Evolutionary conservation across 2,888 invertebrate genomes (phyloP).

Genomic region (Tachina grossa): DNA sequence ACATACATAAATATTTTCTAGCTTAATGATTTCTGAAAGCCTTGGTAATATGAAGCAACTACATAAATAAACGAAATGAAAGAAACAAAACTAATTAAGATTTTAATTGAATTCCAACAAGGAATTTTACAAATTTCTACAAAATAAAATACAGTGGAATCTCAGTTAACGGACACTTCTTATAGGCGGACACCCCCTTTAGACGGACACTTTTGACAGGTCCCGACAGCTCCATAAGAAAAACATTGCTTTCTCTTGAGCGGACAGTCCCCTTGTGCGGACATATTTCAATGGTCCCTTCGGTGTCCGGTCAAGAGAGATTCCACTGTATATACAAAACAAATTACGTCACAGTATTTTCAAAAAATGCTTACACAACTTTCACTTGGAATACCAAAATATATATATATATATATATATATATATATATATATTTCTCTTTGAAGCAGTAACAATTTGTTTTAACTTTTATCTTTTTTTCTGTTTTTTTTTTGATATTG

Average conservation of each 20-base stretch:
- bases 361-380: conserved; percentile 31
- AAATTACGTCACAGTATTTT: conserved; percentile 50
- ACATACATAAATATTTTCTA: conserved; percentile 2
- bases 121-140: conserved; percentile 52
- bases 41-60: conserved; percentile 15
- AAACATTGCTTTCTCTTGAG: no score
- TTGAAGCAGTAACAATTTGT: background rate
- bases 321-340: no score
- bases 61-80: conserved; percentile 8
- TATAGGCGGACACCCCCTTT: no score
- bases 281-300: no score
- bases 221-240: no score
- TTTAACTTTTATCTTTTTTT: conserved; percentile 10
- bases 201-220: no score
- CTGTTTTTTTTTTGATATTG: conserved; percentile 3
- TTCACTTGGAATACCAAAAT: conserved; percentile 3
- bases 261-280: no score
- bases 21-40: conserved; percentile 13
- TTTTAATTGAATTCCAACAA: conserved; percentile 65
- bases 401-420: no score
- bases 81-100: conserved; percentile 43
- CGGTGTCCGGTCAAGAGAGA: no score
- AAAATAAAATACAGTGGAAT: background rate
- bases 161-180: no score
- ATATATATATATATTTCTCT: background rate